Percentiles rank a stretch among this genome's conserved stretches.
Conservation (phyloP, 2,888 invertebrate species). For the Drosophila borealis region DNA sequence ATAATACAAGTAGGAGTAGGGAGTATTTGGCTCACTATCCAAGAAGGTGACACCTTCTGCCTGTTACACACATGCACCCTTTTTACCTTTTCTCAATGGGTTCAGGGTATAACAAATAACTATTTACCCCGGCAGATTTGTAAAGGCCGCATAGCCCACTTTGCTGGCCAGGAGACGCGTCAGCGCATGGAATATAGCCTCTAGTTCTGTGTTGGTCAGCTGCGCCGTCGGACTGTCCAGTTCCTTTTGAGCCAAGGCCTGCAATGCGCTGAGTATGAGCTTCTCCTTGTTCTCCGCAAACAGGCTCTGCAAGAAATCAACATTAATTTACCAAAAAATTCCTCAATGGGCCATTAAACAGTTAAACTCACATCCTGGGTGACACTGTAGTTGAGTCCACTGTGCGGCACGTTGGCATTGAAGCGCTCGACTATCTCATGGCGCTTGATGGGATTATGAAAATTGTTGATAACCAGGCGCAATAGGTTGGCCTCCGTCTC, state of each 20-base stretch:
- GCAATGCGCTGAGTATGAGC: constrained; percentile 95
- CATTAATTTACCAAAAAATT: background rate
- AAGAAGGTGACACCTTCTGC: too few species aligned
- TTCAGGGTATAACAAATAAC: background rate
- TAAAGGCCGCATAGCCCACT: constrained; percentile 98
- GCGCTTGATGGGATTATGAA: constrained; percentile 86
- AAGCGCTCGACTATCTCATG: constrained; percentile 96
- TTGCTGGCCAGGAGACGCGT: constrained; percentile 97
- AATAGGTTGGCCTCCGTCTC: constrained; percentile 96
- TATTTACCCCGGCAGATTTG: constrained; percentile 91
- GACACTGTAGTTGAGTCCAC: constrained; percentile 97
- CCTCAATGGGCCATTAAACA: background rate
- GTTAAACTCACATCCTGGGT: constrained; percentile 94
- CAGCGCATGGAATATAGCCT: constrained; percentile 97
- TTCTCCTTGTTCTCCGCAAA: constrained; percentile 99
- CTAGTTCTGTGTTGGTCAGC: constrained; percentile 90
- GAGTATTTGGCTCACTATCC: too few species aligned
- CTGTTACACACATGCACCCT: too few species aligned
- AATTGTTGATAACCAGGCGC: constrained; percentile 87
- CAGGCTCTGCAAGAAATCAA: constrained; percentile 89
- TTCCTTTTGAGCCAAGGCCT: constrained; percentile 91
- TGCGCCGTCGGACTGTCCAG: constrained; percentile 87
- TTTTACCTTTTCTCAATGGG: too few species aligned
- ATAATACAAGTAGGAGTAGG: too few species aligned
- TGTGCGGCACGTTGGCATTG: constrained; percentile 99